A percentile compares a stretch with the other conserved stretches of the same genome.
Conservation (phyloP, 1,140 invertebrate species). For the Batillaria attramentaria region DNA sequence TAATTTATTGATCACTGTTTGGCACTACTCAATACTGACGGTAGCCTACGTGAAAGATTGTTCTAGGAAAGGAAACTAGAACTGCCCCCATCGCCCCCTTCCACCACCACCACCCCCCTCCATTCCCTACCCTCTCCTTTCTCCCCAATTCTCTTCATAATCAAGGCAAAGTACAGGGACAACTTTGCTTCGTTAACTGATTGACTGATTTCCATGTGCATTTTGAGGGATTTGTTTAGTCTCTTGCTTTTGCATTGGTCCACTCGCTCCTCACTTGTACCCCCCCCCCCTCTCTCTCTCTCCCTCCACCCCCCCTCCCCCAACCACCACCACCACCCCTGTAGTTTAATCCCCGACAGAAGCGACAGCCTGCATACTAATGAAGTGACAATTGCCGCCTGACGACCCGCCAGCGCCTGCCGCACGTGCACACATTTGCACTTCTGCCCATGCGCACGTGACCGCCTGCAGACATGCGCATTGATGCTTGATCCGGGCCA, state of each 20-base stretch:
- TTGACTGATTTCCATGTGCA: too few relatives aligned
- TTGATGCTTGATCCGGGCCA: background rate
- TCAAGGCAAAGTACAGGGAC: too few relatives aligned
- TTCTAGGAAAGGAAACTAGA: background rate
- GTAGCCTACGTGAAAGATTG: background rate
- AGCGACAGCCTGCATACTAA: constrained; percentile 9
- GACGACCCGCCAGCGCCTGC: background rate
- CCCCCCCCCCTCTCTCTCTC: background rate
- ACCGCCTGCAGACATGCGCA: constrained; percentile 1
- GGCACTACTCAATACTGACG: too few relatives aligned
- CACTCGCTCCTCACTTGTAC: background rate
- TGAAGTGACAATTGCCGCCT: constrained; percentile 25
- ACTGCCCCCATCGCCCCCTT: background rate
- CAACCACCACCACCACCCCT: background rate
- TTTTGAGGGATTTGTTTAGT: too few relatives aligned
- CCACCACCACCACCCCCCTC: background rate
- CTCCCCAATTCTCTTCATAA: too few relatives aligned
- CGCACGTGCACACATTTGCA: constrained; percentile 22
- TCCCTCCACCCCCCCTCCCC: background rate
- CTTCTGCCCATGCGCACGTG: constrained; percentile 25
- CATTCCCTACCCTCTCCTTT: background rate
- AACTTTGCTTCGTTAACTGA: too few relatives aligned
- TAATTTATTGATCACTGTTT: background rate
- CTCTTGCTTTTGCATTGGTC: too few relatives aligned
- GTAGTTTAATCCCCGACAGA: background rate